Conservation (phyloP, 1,140 invertebrate species). For the Zaprionus taronus region DNA sequence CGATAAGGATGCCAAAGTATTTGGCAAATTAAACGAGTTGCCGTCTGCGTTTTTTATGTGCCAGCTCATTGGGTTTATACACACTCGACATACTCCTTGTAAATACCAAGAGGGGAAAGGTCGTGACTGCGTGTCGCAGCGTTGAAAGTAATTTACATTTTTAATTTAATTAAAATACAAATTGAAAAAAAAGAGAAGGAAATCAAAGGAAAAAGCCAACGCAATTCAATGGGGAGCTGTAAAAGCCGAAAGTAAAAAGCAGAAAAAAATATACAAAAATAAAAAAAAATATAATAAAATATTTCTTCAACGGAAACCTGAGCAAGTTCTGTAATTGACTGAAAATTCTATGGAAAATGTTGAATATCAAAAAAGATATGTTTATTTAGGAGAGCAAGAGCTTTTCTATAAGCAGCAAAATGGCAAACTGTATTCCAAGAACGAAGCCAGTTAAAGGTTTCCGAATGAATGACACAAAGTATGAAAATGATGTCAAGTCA, state of each 20-base stretch:
- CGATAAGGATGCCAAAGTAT: constrained; percentile 71
- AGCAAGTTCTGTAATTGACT: constrained; percentile 24
- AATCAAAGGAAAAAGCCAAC: constrained; percentile 37
- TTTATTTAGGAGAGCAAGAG: background rate
- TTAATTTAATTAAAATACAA: constrained; percentile 68
- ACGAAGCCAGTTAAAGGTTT: constrained; percentile 1
- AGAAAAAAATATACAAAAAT: background rate
- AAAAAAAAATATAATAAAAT: too few relatives aligned
- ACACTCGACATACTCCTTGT: constrained; percentile 4
- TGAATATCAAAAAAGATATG: background rate
- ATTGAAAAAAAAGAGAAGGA: constrained; percentile 34
- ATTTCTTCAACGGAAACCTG: constrained; percentile 11
- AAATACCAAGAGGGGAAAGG: too few relatives aligned
- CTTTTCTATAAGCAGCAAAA: too few relatives aligned
- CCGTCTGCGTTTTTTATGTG: constrained; percentile 43
- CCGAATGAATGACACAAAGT: background rate
- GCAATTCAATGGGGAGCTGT: constrained; percentile 32
- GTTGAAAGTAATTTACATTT: constrained; percentile 58
- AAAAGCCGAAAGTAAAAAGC: constrained; percentile 17
- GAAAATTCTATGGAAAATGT: constrained; percentile 13
- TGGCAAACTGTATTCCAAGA: background rate
- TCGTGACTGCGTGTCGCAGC: constrained; percentile 10
- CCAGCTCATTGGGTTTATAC: constrained; percentile 50
- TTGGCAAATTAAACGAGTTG: constrained; percentile 67
- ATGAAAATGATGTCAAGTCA: background rate